phyloP scores from a whole-genome alignment of 2,113 vertebrate species.

The Chionomys nivalis region DNA sequence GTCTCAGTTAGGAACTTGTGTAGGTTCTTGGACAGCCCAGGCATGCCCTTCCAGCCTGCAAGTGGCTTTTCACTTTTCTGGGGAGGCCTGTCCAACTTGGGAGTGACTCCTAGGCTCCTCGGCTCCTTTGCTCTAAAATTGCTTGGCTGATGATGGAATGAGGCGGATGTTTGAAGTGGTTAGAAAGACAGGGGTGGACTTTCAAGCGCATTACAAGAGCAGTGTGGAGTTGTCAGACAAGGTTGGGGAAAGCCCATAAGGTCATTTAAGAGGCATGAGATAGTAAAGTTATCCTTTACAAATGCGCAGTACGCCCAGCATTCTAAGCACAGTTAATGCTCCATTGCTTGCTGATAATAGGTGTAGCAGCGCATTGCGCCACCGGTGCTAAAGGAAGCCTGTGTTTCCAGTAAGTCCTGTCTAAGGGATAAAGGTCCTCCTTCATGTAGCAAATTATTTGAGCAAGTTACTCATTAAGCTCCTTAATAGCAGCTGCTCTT shows the following conservation, averaged over 20 bases:
- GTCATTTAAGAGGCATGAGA: conserved; percentile 46
- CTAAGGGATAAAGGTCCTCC: conserved; percentile 69
- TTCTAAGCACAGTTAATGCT: conserved; percentile 51
- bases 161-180: conserved; percentile 26
- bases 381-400: conserved; percentile 47
- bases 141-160: conserved; percentile 13
- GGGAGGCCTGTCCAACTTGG: neutral
- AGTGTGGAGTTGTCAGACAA: conserved; percentile 7
- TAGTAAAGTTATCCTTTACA: conserved; percentile 54
- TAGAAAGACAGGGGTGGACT: conserved; percentile 35
- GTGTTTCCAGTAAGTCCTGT: conserved; percentile 67
- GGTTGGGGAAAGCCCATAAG: conserved; percentile 42
- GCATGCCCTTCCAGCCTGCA: neutral
- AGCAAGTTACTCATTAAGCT: conserved; percentile 78
- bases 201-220: conserved; percentile 10
- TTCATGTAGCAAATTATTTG: conserved; percentile 37
- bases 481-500: conserved; percentile 40
- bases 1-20: neutral
- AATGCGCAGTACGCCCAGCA: neutral
- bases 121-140: neutral
- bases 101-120: neutral
- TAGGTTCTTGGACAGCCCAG: neutral
- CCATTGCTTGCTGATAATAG: conserved; percentile 53
- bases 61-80: conserved; percentile 16
- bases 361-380: conserved; percentile 12